Evolutionary conservation across 2,797 vertebrate genomes (phyloP).

Genomic region (Ciconia nigra): DNA sequence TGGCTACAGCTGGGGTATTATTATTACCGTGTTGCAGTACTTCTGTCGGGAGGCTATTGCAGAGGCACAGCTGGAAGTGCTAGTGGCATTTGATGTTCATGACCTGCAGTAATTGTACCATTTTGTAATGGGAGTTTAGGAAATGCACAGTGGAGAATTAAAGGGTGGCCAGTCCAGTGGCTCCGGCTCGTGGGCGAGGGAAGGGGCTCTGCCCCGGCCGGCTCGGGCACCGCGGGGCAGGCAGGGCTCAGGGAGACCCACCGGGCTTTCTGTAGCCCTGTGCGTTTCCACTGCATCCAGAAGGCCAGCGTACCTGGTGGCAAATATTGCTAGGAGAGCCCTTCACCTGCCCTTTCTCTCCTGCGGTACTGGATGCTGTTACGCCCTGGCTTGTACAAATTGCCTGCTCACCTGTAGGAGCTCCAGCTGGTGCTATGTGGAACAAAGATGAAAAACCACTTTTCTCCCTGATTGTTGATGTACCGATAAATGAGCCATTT

Average conservation of each 20-base stretch:
- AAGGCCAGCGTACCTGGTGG: not conserved
- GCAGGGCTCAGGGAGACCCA: not conserved
- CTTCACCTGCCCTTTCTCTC: not conserved
- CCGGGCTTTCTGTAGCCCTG: not conserved
- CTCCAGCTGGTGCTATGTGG: not conserved
- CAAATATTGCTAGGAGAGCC: accelerated
- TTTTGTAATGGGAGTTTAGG: constrained; percentile 62
- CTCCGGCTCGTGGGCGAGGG: not conserved
- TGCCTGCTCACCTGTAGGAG: not conserved
- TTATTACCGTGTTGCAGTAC: constrained; percentile 69
- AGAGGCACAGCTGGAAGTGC: constrained; percentile 73
- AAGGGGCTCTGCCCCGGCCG: not conserved
- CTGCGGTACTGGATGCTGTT: not conserved
- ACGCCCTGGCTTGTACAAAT: not conserved
- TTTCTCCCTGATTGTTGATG: not conserved
- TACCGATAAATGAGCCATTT: not conserved
- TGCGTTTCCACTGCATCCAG: not conserved
- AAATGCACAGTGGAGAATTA: constrained; percentile 58
- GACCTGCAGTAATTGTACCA: constrained; percentile 73
- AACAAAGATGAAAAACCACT: not conserved
- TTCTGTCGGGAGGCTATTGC: constrained; percentile 70
- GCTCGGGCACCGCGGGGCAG: not conserved
- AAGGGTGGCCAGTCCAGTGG: constrained; percentile 17
- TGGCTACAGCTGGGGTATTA: constrained; percentile 75
- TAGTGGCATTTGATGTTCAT: constrained; percentile 74